A percentile compares a stretch with the other conserved stretches of the same genome.
These are phyloP conservation scores for Cephalopachus bancanus DNA, from an alignment of 2,797 vertebrate genomes.

Conservation along the genomic window DNA sequence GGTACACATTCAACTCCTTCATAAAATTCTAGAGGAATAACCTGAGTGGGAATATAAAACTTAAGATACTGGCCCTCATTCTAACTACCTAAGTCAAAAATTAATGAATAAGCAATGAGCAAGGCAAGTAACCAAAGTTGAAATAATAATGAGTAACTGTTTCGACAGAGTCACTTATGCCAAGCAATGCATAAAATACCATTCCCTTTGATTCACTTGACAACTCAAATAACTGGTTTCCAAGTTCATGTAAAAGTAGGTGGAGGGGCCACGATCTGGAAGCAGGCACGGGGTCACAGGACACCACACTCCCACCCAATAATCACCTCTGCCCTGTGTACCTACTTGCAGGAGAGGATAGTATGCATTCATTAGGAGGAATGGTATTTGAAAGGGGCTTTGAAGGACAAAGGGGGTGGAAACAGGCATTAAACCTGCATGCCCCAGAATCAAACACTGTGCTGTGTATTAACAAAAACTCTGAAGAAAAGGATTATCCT, in stretches of 20 bases:
- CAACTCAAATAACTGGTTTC: neutral
- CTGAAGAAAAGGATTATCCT: neutral
- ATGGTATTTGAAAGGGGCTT: neutral
- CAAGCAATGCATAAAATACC: neutral
- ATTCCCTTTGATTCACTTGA: neutral
- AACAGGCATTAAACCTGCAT: neutral
- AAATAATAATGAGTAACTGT: neutral
- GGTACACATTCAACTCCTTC: neutral
- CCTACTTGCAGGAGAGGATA: neutral
- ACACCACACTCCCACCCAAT: too few species aligned
- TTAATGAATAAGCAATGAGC: neutral
- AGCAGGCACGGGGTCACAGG: neutral
- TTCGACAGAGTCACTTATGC: neutral
- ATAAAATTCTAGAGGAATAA: neutral
- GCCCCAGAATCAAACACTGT: neutral
- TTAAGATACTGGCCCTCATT: neutral
- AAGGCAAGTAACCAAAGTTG: neutral
- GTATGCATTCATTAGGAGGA: too few species aligned
- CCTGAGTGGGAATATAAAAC: neutral
- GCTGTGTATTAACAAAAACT: neutral
- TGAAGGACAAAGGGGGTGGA: neutral
- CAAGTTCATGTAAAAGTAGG: neutral
- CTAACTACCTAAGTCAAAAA: constrained; percentile 2
- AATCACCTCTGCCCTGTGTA: rapidly evolving
- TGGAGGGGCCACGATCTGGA: neutral